These are phyloP conservation scores for Limulus polyphemus DNA, from an alignment of 2,888 invertebrate species.

Conservation along the genomic window DNA sequence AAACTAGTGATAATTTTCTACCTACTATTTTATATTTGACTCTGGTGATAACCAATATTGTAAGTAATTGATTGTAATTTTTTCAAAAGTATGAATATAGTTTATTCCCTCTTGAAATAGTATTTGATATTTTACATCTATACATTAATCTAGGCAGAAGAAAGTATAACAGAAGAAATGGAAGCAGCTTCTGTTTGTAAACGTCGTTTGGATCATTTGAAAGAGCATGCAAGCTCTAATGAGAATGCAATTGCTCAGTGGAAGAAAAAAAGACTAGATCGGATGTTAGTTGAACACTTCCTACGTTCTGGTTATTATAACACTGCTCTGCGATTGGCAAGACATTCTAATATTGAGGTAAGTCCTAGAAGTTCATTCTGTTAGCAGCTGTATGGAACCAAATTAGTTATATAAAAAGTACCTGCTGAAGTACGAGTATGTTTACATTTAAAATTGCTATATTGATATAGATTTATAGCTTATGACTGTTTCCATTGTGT, in stretches of 20 bases:
- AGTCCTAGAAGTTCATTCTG: background rate
- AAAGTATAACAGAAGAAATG: constrained; percentile 80
- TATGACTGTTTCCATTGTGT: no score
- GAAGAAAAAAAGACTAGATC: constrained; percentile 74
- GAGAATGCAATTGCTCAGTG: constrained; percentile 53
- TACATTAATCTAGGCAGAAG: constrained; percentile 51
- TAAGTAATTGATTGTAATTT: background rate
- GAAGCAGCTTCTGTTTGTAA: constrained; percentile 84
- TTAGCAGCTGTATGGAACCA: no score
- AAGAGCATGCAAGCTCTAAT: constrained; percentile 42
- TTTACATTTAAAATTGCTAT: no score
- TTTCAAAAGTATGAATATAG: no score
- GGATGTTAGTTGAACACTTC: constrained; percentile 94
- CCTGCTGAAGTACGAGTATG: no score
- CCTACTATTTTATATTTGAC: no score
- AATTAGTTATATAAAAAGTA: no score
- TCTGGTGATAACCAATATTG: no score
- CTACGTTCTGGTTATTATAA: constrained; percentile 89
- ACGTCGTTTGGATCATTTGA: constrained; percentile 79
- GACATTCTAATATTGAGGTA: constrained; percentile 48
- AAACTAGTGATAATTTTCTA: no score
- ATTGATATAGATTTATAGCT: no score
- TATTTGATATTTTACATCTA: no score
- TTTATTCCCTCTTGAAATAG: no score
- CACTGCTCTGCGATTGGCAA: constrained; percentile 75